Evolutionary conservation across 2,797 vertebrate genomes (phyloP), one percentile per base, ranked within the genome.

Genomic region (Enteromius unitaeniatus): DNA sequence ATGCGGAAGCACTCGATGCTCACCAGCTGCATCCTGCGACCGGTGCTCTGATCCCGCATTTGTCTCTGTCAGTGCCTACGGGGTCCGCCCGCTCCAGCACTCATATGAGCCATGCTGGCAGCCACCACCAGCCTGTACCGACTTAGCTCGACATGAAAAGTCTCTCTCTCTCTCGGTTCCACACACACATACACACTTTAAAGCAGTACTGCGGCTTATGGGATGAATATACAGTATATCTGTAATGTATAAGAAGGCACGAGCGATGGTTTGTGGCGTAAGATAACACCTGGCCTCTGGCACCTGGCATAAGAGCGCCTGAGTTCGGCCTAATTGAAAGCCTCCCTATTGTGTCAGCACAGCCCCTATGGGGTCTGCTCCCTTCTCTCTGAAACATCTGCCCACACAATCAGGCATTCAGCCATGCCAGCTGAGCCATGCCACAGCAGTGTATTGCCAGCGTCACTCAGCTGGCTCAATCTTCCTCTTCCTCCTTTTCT

Each of bases 21-120:
- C 84, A 87, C 92, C 95, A 95, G 94, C 94, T 95, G 94, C 93
- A 93, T 93, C 93, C 92, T 93, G 92, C 87, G 93, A 93, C 93
- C 89, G 49, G 81, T 75, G 37, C 88, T 92, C 87, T 85, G 89
- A 91, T 91, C 90, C 85, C 89, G 86, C 91, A 94, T 94, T 94
- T 93, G 92, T 93, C 92, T 94, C 90, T 91, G 93, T 94, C 92
- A 93, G 75, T 89, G 62, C 86, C 88, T 87, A 88, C 49, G 37
- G 76, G 64, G 84, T 80, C 92, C 84, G 60, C 91, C 88, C 85
- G 87, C 89, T 88, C 86, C 84, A 68, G 88, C 86, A 85, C 86
- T 87, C 81, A 83, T 72, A 89, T 91, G 89, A 94, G 92, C 90
- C 84, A 86, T 82, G 58, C 87, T 92, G 94, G 91, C 92, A 91